A percentile compares a stretch with the other conserved stretches of the same genome.
These are phyloP conservation scores for Chrysopa pallens DNA, from an alignment of 1,140 invertebrate species.

Conservation along the genomic window DNA sequence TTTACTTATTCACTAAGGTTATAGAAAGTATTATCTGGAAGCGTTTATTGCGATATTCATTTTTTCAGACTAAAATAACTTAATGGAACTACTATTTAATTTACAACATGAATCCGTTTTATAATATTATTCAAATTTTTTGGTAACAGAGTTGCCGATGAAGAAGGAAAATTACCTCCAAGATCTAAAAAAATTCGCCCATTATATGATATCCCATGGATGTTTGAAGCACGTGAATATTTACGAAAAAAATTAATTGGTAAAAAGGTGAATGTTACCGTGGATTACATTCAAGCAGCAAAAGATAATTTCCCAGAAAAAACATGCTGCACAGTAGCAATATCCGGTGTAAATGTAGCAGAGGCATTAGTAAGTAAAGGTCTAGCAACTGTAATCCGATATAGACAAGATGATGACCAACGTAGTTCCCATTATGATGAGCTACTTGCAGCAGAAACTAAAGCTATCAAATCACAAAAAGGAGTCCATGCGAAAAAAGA, in stretches of 20 bases:
- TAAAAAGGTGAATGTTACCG: conserved; percentile 81
- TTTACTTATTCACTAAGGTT: too few species aligned
- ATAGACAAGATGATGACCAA: conserved; percentile 91
- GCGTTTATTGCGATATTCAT: too few species aligned
- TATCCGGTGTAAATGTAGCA: conserved; percentile 81
- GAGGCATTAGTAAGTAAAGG: conserved; percentile 88
- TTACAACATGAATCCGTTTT: too few species aligned
- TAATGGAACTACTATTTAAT: too few species aligned
- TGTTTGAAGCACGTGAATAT: conserved; percentile 96
- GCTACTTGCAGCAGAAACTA: conserved; percentile 80
- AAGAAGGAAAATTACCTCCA: conserved; percentile 39
- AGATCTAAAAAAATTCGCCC: conserved; percentile 55
- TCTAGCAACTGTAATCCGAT: conserved; percentile 77
- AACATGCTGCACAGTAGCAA: conserved; percentile 77
- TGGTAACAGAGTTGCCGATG: conserved; percentile 24
- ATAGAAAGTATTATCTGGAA: too few species aligned
- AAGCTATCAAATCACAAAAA: conserved; percentile 71
- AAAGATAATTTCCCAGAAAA: conserved; percentile 90
- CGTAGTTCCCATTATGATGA: conserved; percentile 87
- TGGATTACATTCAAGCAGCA: conserved; percentile 94
- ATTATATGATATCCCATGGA: conserved; percentile 93
- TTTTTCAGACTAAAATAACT: too few species aligned
- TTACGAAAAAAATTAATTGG: conserved; percentile 90
- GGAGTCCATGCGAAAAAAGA: conserved; percentile 80
- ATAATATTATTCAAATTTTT: conserved; percentile 1